Conservation (phyloP, 1,140 invertebrate genomes). For the Leptinotarsa undecemlineata region DNA sequence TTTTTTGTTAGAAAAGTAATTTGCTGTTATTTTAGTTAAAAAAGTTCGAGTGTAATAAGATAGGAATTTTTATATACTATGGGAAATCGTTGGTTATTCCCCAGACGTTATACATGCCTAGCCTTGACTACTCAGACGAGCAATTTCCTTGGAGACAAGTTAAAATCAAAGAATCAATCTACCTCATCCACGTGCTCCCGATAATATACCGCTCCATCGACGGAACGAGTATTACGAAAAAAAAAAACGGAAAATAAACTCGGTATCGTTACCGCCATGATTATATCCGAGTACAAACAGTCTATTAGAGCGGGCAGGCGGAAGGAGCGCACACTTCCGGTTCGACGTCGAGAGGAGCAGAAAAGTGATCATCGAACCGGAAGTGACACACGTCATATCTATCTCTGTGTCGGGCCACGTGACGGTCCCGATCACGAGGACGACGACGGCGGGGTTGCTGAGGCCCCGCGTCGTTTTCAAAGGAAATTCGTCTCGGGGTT, state of each 20-base stretch:
- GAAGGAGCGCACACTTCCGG: conserved; percentile 14
- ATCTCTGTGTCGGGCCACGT: conserved; percentile 22
- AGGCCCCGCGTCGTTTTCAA: neutral
- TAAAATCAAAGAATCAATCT: neutral
- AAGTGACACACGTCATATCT: conserved; percentile 35
- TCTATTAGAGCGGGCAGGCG: conserved; percentile 16
- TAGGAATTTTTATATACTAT: no score
- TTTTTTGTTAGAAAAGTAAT: no score
- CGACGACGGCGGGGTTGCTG: neutral
- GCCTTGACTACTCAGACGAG: neutral
- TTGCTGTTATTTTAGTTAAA: no score
- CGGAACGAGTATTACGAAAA: neutral
- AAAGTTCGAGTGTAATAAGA: no score
- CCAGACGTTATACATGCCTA: no score
- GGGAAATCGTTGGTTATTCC: no score
- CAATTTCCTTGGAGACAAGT: conserved; percentile 5
- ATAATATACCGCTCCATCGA: neutral
- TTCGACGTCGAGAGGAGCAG: conserved; percentile 18
- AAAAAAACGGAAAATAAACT: conserved; percentile 1
- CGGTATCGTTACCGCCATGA: conserved; percentile 4
- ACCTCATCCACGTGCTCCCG: neutral
- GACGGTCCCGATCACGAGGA: conserved; percentile 28
- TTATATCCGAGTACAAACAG: conserved; percentile 10
- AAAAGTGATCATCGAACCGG: conserved; percentile 30
- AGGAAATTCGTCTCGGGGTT: neutral